Evolutionary conservation across 1,140 invertebrate genomes (phyloP).

Genomic region (Nasonia giraulti): DNA sequence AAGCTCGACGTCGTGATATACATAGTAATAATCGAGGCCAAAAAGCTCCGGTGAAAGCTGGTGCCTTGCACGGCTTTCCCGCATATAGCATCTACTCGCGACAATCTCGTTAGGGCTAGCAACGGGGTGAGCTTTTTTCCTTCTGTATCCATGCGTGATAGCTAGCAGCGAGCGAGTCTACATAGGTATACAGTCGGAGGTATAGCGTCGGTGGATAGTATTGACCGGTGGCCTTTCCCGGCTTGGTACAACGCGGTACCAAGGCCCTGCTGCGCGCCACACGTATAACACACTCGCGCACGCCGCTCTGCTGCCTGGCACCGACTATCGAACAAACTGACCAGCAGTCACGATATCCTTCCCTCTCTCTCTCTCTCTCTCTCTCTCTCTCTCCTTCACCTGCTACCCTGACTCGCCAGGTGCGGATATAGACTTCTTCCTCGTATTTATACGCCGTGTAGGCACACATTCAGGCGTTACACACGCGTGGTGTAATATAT

Average conservation of each 20-base stretch:
- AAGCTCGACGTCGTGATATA: too few species aligned
- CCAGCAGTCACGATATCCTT: constrained; percentile 73
- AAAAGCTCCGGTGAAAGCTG: constrained; percentile 51
- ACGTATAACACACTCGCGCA: constrained; percentile 44
- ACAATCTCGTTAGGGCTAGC: constrained; percentile 35
- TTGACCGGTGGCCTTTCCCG: constrained; percentile 73
- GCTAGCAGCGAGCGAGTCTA: neutral
- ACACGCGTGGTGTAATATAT: neutral
- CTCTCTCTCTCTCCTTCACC: constrained; percentile 30
- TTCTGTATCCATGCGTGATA: constrained; percentile 21
- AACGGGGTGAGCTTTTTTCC: neutral
- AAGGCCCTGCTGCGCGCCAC: constrained; percentile 61
- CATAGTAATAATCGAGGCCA: neutral
- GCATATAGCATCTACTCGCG: neutral
- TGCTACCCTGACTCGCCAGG: neutral
- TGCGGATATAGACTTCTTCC: neutral
- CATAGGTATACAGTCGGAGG: neutral
- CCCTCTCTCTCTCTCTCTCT: constrained; percentile 5
- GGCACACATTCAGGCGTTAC: neutral
- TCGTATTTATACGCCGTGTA: neutral
- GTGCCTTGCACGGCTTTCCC: constrained; percentile 54
- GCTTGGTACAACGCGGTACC: constrained; percentile 73
- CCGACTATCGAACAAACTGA: constrained; percentile 76
- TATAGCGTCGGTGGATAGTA: constrained; percentile 59
- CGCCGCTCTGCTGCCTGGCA: constrained; percentile 68